phyloP scores from a whole-genome alignment of 92 coral and sea anemone species.

The Hydrozoanthus gracilis region DNA sequence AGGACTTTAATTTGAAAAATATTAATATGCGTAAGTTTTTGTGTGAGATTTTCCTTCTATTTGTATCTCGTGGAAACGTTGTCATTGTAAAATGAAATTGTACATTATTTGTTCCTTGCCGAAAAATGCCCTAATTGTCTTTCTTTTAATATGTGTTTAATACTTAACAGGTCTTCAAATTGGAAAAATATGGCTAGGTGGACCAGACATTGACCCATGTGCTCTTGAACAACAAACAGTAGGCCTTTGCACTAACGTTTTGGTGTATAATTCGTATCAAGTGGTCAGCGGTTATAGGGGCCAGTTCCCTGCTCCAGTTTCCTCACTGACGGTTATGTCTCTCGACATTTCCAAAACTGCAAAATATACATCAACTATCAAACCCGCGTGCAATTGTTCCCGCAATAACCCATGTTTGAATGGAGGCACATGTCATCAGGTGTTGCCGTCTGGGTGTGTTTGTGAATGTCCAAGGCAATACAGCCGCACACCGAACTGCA shows the following conservation, averaged over 20 bases:
- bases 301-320: constrained; percentile 82
- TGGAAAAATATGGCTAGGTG: constrained; percentile 67
- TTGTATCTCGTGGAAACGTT: no score
- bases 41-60: no score
- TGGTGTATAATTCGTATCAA: constrained; percentile 67
- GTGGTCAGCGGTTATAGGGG: constrained; percentile 94
- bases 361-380: constrained; percentile 56
- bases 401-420: constrained; percentile 77
- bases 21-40: no score
- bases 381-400: constrained; percentile 56
- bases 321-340: constrained; percentile 83
- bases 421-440: constrained; percentile 81
- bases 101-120: no score
- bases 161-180: constrained; percentile 13
- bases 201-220: constrained; percentile 77
- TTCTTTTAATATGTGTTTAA: background rate
- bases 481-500: constrained; percentile 78
- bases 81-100: no score
- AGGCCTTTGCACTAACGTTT: constrained; percentile 79
- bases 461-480: constrained; percentile 77
- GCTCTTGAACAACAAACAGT: constrained; percentile 58
- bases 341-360: constrained; percentile 70
- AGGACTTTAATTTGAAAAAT: no score
- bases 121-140: no score
- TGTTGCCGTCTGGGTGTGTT: constrained; percentile 77